phyloP scores from a whole-genome alignment of 2,888 invertebrate species.

The Seira ritae region DNA sequence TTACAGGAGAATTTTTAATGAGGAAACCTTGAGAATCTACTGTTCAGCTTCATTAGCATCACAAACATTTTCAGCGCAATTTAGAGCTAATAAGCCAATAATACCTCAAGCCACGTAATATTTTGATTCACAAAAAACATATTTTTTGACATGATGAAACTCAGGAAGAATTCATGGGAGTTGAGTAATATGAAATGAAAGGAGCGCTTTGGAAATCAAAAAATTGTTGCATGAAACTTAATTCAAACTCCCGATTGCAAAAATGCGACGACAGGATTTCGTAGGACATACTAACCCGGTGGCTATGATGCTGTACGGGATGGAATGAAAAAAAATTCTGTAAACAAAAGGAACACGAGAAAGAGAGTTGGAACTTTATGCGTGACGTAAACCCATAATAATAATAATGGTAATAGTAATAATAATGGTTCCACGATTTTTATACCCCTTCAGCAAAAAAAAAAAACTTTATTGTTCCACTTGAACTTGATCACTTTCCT shows the following conservation, averaged over 20 bases:
- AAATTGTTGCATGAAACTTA: neutral
- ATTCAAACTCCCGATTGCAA: neutral
- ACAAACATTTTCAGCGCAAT: conserved; percentile 6
- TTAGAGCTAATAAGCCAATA: conserved; percentile 7
- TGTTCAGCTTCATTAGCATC: conserved; percentile 11
- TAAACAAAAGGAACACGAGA: neutral
- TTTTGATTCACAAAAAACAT: neutral
- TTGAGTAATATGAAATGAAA: conserved; percentile 10
- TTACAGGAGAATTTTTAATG: conserved; percentile 5
- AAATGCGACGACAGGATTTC: neutral
- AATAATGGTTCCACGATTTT: neutral
- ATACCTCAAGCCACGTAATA: conserved; percentile 12
- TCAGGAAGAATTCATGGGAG: neutral
- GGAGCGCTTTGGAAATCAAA: neutral
- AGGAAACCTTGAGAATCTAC: conserved; percentile 21
- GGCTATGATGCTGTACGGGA: neutral
- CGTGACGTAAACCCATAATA: neutral
- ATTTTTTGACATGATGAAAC: conserved; percentile 6
- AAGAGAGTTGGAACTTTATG: neutral
- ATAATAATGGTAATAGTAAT: neutral
- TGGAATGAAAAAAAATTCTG: neutral
- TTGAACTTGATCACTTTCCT: conserved; percentile 15
- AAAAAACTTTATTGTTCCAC: neutral
- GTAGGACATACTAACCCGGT: neutral
- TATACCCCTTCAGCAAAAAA: neutral